These are phyloP conservation scores for Cheilosia soror DNA, from an alignment of 2,888 invertebrate genomes.

Conservation along the genomic window DNA sequence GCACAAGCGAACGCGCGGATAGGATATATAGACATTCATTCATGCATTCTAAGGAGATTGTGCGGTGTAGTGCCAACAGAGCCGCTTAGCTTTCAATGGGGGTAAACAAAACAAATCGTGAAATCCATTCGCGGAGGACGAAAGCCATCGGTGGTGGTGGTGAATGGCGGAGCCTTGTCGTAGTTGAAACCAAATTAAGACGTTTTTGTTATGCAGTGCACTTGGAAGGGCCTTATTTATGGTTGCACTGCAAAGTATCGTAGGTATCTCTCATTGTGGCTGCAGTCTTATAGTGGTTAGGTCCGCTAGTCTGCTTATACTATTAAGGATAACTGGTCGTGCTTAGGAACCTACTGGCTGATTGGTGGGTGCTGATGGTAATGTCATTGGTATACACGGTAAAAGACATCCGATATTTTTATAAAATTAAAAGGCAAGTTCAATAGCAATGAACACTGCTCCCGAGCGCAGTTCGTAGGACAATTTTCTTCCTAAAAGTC, in stretches of 20 bases:
- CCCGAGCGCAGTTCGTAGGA: too few relatives aligned
- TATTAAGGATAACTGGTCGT: neutral
- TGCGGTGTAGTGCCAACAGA: conserved; percentile 13
- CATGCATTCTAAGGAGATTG: conserved; percentile 38
- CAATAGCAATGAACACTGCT: too few relatives aligned
- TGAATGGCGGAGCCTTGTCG: conserved; percentile 3
- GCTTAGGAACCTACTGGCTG: too few relatives aligned
- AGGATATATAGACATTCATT: conserved; percentile 70
- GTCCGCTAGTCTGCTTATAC: conserved; percentile 16
- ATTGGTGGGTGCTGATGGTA: too few relatives aligned
- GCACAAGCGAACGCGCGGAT: conserved; percentile 33
- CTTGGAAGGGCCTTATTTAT: conserved; percentile 58
- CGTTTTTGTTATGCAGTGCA: conserved; percentile 65
- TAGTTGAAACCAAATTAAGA: conserved; percentile 64
- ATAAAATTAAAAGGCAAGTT: too few relatives aligned
- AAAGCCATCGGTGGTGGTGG: conserved; percentile 17
- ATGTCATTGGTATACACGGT: too few relatives aligned
- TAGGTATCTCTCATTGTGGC: conserved; percentile 23
- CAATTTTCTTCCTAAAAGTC: too few relatives aligned
- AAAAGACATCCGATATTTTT: too few relatives aligned
- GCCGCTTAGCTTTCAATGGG: conserved; percentile 14
- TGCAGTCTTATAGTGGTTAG: conserved; percentile 6
- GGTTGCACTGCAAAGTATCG: conserved; percentile 21
- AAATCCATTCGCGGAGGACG: conserved; percentile 43
- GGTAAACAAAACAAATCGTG: conserved; percentile 46